Conservation (phyloP, 2,113 vertebrate genomes). For the Larimichthys crocea region DNA sequence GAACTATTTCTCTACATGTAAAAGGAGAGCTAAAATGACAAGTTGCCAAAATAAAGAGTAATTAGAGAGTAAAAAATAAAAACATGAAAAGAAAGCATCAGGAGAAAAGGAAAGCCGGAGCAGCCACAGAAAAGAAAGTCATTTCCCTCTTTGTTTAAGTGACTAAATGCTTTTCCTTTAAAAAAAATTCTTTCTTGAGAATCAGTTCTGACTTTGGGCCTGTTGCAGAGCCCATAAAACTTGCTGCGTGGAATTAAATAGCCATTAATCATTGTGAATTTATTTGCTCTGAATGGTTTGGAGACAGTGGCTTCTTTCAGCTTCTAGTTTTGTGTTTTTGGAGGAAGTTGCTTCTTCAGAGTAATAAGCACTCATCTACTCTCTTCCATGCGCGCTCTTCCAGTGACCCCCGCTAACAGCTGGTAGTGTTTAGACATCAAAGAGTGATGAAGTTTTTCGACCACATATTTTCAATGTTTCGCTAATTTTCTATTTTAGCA, state of each 20-base stretch:
- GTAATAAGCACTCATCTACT: slow-evolving; percentile 52
- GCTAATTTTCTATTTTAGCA: slow-evolving; percentile 72
- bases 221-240: slow-evolving; percentile 40
- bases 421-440: slow-evolving; percentile 75
- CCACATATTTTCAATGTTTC: slow-evolving; percentile 73
- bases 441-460: slow-evolving; percentile 67
- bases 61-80: neutral
- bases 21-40: neutral
- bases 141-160: slow-evolving; percentile 53
- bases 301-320: slow-evolving; percentile 59
- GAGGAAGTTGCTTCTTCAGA: slow-evolving; percentile 62
- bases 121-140: slow-evolving; percentile 15
- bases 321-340: slow-evolving; percentile 37
- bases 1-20: neutral
- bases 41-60: neutral
- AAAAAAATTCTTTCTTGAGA: slow-evolving; percentile 32
- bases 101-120: slow-evolving; percentile 3
- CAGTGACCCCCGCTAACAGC: slow-evolving; percentile 68
- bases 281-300: slow-evolving; percentile 53
- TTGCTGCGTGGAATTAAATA: slow-evolving; percentile 45
- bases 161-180: slow-evolving; percentile 50
- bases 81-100: neutral
- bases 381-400: slow-evolving; percentile 46
- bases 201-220: slow-evolving; percentile 50
- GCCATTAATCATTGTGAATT: slow-evolving; percentile 68